Evolutionary conservation across 2,888 invertebrate genomes (phyloP).

Genomic region (Drosophila neonasuta): DNA sequence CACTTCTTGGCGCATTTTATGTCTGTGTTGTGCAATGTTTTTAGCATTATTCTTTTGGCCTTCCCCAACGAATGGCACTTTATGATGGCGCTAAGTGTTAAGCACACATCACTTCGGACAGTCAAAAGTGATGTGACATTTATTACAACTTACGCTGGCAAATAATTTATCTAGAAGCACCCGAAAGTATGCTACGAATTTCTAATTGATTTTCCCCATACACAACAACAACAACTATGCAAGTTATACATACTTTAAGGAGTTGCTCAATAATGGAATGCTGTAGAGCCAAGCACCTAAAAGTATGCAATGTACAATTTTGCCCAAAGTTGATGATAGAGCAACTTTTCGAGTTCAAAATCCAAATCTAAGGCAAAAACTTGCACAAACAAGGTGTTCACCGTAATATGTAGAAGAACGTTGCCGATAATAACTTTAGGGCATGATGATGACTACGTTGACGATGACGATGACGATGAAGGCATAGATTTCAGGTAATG

Average conservation of each 20-base stretch:
- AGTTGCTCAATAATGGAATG: not conserved
- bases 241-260: not conserved
- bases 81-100: slow-evolving; percentile 56
- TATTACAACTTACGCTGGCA: slow-evolving; percentile 7
- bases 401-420: too few relatives aligned
- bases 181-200: not conserved
- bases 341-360: not conserved
- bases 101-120: slow-evolving; percentile 44
- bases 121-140: slow-evolving; percentile 43
- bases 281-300: not conserved
- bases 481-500: slow-evolving; percentile 7
- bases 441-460: not conserved
- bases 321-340: not conserved
- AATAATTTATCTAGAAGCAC: too few relatives aligned
- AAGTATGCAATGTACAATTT: not conserved
- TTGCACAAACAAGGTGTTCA: not conserved
- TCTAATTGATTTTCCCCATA: not conserved
- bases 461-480: too few relatives aligned
- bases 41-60: slow-evolving; percentile 51
- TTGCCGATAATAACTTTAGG: not conserved
- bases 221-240: not conserved
- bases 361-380: not conserved
- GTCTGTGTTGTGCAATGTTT: slow-evolving; percentile 62
- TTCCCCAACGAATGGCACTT: slow-evolving; percentile 28
- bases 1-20: slow-evolving; percentile 43